phyloP scores from a whole-genome alignment of 2,797 vertebrate genomes.

The Eleutherodactylus coqui region DNA sequence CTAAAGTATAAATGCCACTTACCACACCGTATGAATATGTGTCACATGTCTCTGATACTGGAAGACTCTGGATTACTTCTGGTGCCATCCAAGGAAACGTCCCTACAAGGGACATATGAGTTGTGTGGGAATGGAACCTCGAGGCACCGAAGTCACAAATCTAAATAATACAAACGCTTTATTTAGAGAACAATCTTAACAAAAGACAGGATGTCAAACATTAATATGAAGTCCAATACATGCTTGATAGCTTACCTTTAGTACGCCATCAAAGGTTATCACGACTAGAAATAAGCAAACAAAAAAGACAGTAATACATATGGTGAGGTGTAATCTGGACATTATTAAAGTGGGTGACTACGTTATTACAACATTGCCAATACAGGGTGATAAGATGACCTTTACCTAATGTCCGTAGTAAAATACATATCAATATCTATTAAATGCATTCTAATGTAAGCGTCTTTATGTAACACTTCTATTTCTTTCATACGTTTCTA shows the following conservation, averaged over 20 bases:
- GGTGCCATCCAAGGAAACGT: constrained; percentile 99
- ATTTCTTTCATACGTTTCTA: neutral
- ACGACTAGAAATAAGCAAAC: constrained; percentile 86
- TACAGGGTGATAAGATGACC: neutral
- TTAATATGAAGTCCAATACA: neutral
- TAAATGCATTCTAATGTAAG: neutral
- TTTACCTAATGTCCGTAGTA: too few species aligned
- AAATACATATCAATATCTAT: neutral
- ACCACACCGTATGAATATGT: constrained; percentile 98
- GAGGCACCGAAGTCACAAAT: constrained; percentile 90
- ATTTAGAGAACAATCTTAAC: neutral
- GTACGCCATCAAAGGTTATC: constrained; percentile 87
- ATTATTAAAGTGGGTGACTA: neutral
- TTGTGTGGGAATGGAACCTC: constrained; percentile 94
- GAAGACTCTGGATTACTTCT: constrained; percentile 97
- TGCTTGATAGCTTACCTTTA: constrained; percentile 83
- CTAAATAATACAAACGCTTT: constrained; percentile 9
- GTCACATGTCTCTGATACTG: constrained; percentile 97
- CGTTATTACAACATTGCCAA: neutral
- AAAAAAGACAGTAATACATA: constrained; percentile 17
- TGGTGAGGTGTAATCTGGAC: neutral
- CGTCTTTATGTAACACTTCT: too few species aligned
- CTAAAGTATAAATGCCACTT: constrained; percentile 72
- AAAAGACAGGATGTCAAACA: neutral
- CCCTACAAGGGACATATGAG: constrained; percentile 97